A percentile compares a stretch with the other conserved stretches of the same genome.
Conservation (phyloP, 2,888 invertebrate species). For the Hydroisotoma schaefferi region DNA sequence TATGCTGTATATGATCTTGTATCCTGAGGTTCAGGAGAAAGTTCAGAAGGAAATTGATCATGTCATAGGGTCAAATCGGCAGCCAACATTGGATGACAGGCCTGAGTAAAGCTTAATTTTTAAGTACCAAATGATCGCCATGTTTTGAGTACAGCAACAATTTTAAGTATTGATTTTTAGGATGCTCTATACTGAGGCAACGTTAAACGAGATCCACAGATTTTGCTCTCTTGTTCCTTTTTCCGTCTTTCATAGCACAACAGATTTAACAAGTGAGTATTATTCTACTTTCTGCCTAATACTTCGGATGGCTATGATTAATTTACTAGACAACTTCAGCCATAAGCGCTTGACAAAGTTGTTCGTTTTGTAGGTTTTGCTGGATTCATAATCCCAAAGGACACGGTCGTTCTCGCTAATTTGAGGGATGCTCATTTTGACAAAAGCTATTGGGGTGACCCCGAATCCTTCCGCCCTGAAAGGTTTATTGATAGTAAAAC, state of each 20-base stretch:
- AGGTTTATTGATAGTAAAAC: constrained; percentile 46
- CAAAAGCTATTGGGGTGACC: constrained; percentile 48
- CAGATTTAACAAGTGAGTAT: constrained; percentile 39
- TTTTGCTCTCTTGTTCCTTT: constrained; percentile 48
- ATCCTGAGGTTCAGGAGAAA: constrained; percentile 35
- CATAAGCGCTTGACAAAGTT: not conserved
- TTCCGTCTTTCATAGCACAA: constrained; percentile 46
- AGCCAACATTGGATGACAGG: constrained; percentile 49
- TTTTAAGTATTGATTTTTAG: constrained; percentile 18
- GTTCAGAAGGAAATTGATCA: constrained; percentile 45
- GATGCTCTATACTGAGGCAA: constrained; percentile 50
- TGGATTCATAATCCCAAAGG: constrained; percentile 45
- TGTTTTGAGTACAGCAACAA: not conserved
- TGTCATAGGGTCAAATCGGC: constrained; percentile 42
- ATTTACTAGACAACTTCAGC: not conserved
- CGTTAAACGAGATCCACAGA: constrained; percentile 49
- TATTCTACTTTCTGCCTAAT: not conserved
- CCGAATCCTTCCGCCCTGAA: constrained; percentile 49
- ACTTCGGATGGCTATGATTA: not conserved
- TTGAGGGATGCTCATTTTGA: constrained; percentile 42
- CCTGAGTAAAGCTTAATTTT: constrained; percentile 21
- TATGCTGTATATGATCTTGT: constrained; percentile 10
- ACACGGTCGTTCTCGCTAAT: constrained; percentile 37
- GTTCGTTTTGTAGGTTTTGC: constrained; percentile 43
- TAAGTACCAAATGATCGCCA: not conserved